Conservation (phyloP, 2,113 vertebrate species). For the Neolamprologus fasciatus region DNA sequence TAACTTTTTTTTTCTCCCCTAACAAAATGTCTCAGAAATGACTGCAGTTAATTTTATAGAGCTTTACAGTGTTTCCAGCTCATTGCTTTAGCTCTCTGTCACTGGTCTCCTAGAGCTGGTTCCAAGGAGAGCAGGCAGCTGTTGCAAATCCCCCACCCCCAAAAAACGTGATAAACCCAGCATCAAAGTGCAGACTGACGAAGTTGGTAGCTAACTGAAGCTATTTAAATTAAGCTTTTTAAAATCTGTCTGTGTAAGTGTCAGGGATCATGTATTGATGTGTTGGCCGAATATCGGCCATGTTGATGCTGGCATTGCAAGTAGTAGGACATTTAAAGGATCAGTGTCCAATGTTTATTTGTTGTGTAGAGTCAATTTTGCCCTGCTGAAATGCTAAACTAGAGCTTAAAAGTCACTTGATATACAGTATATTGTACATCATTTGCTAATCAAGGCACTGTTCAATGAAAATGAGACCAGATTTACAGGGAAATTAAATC, state of each 20-base stretch:
- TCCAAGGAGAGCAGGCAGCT: background rate
- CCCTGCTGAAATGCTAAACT: background rate
- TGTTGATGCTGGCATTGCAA: background rate
- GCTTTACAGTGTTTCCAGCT: background rate
- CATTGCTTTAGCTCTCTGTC: background rate
- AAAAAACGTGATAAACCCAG: background rate
- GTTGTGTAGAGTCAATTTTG: background rate
- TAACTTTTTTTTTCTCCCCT: background rate
- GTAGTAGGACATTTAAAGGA: background rate
- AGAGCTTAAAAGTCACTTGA: background rate
- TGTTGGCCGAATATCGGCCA: background rate
- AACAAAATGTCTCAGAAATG: background rate
- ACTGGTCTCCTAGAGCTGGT: background rate
- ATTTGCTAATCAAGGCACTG: background rate
- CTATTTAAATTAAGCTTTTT: background rate
- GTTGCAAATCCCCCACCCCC: accelerated
- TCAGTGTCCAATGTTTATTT: background rate
- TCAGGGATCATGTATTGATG: background rate
- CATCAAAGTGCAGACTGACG: background rate
- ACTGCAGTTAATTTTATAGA: background rate
- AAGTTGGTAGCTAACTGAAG: background rate
- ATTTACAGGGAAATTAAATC: background rate
- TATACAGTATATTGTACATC: background rate
- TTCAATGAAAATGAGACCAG: background rate
- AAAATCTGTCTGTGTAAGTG: background rate